A percentile compares a stretch with the other conserved stretches of the same genome.
These are phyloP conservation scores for Siderastrea radians DNA, from an alignment of 92 coral and sea anemone genomes.

Conservation along the genomic window DNA sequence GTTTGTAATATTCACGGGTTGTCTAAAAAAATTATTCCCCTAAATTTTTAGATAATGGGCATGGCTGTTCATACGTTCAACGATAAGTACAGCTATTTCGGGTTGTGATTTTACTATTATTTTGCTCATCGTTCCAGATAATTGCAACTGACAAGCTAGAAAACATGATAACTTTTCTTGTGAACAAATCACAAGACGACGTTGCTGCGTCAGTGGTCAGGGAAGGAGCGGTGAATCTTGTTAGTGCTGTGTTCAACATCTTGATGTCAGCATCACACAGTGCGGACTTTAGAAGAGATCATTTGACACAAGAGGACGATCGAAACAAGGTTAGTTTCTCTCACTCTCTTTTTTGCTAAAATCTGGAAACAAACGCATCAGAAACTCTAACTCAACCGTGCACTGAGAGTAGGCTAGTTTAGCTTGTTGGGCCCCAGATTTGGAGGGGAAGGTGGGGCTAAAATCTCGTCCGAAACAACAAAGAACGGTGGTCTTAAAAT, in stretches of 20 bases:
- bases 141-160: constrained; percentile 53
- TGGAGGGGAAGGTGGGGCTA: too few relatives aligned
- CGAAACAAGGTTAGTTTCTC: constrained; percentile 9
- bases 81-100: too few relatives aligned
- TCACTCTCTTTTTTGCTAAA: too few relatives aligned
- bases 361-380: background rate
- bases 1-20: too few relatives aligned
- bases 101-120: background rate
- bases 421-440: too few relatives aligned
- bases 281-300: constrained; percentile 30
- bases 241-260: constrained; percentile 66
- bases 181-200: constrained; percentile 61
- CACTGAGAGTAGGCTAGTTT: too few relatives aligned
- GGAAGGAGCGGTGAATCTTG: constrained; percentile 57
- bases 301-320: background rate
- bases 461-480: too few relatives aligned
- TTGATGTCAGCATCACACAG: constrained; percentile 68
- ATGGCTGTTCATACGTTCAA: too few relatives aligned
- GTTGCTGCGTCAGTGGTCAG: constrained; percentile 48
- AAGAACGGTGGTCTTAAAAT: too few relatives aligned
- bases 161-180: constrained; percentile 41
- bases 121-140: constrained; percentile 18
- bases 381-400: too few relatives aligned
- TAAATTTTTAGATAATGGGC: too few relatives aligned
- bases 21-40: too few relatives aligned